These are phyloP conservation scores for Agelaius phoeniceus DNA, from an alignment of 2,113 vertebrate species.

Conservation along the genomic window DNA sequence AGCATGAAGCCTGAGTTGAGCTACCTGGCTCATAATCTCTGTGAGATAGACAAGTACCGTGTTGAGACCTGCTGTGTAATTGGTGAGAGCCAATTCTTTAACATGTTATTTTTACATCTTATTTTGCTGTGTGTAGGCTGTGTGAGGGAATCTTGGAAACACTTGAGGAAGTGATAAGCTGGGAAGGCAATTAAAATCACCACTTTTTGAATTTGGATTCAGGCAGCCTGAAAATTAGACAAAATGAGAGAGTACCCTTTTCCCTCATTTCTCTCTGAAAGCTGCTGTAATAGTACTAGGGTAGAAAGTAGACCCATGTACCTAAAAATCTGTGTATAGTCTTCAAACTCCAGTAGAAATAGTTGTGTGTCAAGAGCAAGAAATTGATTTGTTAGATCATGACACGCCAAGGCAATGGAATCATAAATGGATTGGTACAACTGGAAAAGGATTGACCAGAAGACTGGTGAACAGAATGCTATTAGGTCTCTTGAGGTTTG, in stretches of 20 bases:
- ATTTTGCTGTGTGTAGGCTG: background rate
- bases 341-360: background rate
- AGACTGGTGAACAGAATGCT: background rate
- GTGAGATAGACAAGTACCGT: slow-evolving; percentile 98
- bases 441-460: background rate
- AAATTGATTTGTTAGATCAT: background rate
- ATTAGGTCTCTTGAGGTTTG: background rate
- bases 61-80: slow-evolving; percentile 99
- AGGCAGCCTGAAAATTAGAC: background rate
- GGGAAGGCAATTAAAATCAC: background rate
- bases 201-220: background rate
- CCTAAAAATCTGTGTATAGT: background rate
- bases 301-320: background rate
- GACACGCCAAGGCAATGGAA: background rate
- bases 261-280: background rate
- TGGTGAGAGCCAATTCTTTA: slow-evolving; percentile 76
- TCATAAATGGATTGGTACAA: background rate
- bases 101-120: background rate
- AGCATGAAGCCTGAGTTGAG: slow-evolving; percentile 98
- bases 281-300: background rate
- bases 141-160: background rate
- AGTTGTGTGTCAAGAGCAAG: background rate
- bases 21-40: slow-evolving; percentile 96
- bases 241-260: background rate
- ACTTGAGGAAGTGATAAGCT: background rate